Conservation (phyloP, 2,113 vertebrate genomes). For the Thymallus thymallus region DNA sequence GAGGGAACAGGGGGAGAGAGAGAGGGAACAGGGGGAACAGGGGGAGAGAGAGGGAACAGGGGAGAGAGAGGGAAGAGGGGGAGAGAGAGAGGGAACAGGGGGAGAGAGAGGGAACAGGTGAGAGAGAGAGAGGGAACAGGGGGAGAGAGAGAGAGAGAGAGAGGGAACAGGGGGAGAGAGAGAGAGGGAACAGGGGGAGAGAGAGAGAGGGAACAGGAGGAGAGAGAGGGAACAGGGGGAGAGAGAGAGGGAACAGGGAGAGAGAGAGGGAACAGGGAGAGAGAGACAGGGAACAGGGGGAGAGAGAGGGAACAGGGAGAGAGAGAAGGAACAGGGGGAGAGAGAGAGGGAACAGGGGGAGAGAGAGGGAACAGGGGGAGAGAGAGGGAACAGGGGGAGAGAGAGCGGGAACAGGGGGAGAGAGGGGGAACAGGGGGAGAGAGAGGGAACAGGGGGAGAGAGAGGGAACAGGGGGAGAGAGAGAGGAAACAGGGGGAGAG, state of each 20-base stretch:
- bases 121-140: neutral
- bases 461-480: neutral
- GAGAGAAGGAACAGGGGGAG: neutral
- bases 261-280: neutral
- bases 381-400: neutral
- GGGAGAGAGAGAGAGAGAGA: too few relatives aligned
- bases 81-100: neutral
- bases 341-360: neutral
- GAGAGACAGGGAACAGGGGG: too few relatives aligned
- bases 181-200: neutral
- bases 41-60: neutral
- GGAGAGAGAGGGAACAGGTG: slow-evolving; percentile 2
- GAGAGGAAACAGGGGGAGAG: neutral
- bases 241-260: neutral
- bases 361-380: too few relatives aligned
- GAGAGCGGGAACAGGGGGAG: neutral
- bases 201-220: neutral
- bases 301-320: neutral
- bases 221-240: neutral
- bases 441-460: neutral
- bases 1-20: too few relatives aligned
- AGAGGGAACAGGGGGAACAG: too few relatives aligned
- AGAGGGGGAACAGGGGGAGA: neutral
- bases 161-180: slow-evolving; percentile 5
- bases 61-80: neutral